Evolutionary conservation across 1,140 invertebrate species (phyloP).

Genomic region (Drosophila leontia): DNA sequence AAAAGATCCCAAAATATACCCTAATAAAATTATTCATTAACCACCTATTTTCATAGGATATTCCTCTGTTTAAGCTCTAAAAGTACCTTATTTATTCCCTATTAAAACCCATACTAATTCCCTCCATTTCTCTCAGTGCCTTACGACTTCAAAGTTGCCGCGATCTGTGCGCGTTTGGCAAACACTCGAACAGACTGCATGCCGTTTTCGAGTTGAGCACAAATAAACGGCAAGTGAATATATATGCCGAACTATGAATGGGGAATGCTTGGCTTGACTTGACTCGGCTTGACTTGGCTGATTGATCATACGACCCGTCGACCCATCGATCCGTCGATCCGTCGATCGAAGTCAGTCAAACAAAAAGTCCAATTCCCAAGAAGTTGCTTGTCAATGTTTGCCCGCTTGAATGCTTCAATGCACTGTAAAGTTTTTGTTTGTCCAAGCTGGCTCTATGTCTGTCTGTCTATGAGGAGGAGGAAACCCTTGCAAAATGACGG

Average conservation of each 20-base stretch:
- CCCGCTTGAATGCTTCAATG: conserved; percentile 72
- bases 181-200: conserved; percentile 67
- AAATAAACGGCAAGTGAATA: conserved; percentile 66
- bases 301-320: conserved; percentile 70
- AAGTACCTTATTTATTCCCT: not conserved
- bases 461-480: conserved; percentile 14
- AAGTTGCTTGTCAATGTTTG: conserved; percentile 80
- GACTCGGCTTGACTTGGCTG: conserved; percentile 26
- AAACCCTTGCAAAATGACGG: conserved; percentile 46
- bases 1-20: too few species aligned
- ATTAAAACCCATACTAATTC: not conserved
- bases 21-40: too few species aligned
- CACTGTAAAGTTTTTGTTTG: conserved; percentile 53
- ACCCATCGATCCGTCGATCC: conserved; percentile 38
- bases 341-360: conserved; percentile 50
- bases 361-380: conserved; percentile 74
- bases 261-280: conserved; percentile 19
- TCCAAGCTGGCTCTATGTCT: conserved; percentile 33
- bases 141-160: conserved; percentile 57
- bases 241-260: conserved; percentile 66
- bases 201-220: conserved; percentile 70
- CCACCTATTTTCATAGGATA: not conserved
- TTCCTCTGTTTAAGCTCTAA: too few species aligned
- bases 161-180: conserved; percentile 59
- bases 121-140: conserved; percentile 26